Conservation (phyloP, 1,140 invertebrate genomes). For the Bicyclus anynana region DNA sequence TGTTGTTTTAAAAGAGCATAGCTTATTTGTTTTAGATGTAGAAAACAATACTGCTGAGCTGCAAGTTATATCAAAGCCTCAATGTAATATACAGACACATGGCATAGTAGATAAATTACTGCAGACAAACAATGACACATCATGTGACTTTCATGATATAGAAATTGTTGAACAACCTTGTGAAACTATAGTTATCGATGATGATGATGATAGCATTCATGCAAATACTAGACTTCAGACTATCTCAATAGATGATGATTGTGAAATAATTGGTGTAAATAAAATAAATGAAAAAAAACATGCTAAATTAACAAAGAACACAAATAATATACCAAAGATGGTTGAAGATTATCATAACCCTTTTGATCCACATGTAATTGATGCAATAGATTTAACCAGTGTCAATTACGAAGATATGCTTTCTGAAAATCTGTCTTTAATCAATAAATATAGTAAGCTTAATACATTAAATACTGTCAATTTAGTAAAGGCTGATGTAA, state of each 20-base stretch:
- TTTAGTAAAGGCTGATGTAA: background rate
- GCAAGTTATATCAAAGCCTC: too few species aligned
- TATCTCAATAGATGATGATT: too few species aligned
- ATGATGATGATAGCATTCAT: background rate
- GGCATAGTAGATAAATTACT: too few species aligned
- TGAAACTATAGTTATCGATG: background rate
- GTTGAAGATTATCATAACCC: background rate
- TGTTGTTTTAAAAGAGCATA: too few species aligned
- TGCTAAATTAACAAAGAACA: background rate
- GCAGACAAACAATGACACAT: background rate
- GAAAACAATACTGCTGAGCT: too few species aligned
- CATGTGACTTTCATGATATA: background rate
- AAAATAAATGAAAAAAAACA: too few species aligned
- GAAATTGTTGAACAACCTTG: background rate
- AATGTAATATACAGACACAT: too few species aligned
- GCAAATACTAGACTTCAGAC: too few species aligned
- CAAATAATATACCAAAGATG: background rate
- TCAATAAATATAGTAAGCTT: background rate
- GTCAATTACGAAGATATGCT: background rate
- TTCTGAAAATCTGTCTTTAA: background rate
- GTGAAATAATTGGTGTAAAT: too few species aligned
- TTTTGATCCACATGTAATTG: background rate
- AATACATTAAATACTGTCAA: background rate
- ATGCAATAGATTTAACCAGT: background rate
- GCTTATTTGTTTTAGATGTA: too few species aligned